Conservation (phyloP, 2,888 invertebrate species). For the Cephus pygmeus region DNA sequence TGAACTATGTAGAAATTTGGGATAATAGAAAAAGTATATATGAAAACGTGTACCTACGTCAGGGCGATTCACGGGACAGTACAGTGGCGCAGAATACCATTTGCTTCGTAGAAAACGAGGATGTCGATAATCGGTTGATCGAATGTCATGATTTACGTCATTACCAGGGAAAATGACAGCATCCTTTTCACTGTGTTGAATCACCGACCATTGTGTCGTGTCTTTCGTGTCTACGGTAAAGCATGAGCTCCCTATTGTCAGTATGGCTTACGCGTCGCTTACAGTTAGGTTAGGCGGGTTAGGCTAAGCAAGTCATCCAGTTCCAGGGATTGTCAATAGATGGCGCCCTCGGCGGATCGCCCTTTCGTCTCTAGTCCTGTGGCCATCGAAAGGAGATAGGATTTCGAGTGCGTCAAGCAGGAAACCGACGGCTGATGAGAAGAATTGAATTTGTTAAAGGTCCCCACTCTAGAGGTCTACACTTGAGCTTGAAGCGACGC, state of each 20-base stretch:
- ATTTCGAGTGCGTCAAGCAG: conserved; percentile 4
- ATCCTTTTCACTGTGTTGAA: background rate
- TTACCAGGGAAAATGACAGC: background rate
- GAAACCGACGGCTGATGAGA: conserved; percentile 23
- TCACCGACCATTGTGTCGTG: background rate
- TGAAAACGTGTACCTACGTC: background rate
- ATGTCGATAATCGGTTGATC: background rate
- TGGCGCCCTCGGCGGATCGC: background rate
- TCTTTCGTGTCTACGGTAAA: background rate
- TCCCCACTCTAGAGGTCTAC: conserved; percentile 23
- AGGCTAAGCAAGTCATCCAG: background rate
- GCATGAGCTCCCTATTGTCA: background rate
- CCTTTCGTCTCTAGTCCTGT: background rate
- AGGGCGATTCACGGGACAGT: background rate
- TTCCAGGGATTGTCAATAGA: background rate
- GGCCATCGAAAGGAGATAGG: background rate
- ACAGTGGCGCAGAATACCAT: background rate
- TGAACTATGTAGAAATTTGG: background rate
- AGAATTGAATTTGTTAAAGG: conserved; percentile 25
- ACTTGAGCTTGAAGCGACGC: conserved; percentile 44
- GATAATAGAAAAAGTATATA: background rate
- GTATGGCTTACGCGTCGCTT: background rate
- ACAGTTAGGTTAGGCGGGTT: background rate
- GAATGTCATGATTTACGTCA: background rate
- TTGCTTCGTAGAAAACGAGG: background rate